These are phyloP conservation scores for Ammodytes dubius DNA, from an alignment of 2,113 vertebrate species.

Conservation along the genomic window DNA sequence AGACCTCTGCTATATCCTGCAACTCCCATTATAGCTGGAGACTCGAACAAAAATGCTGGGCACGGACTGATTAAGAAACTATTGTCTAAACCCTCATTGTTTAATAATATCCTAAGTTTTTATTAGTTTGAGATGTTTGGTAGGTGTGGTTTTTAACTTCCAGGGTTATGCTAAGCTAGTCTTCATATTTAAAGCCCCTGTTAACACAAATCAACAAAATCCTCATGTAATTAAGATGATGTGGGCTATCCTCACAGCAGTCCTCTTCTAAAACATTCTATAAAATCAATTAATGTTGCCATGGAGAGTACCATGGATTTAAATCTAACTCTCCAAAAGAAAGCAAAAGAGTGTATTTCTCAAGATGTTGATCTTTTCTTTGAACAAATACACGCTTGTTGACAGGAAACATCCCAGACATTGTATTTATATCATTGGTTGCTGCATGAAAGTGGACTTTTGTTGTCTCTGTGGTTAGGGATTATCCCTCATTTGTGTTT, in stretches of 20 bases:
- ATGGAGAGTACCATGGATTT: not conserved
- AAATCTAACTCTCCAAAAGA: not conserved
- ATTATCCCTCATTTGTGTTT: conserved; percentile 7
- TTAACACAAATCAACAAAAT: no score
- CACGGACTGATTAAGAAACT: no score
- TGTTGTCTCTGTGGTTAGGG: not conserved
- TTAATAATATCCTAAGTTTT: no score
- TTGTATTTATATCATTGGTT: not conserved
- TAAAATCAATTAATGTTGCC: no score
- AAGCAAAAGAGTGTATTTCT: not conserved
- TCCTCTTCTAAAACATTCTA: no score
- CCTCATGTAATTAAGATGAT: no score
- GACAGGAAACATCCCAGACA: not conserved
- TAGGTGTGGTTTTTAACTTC: no score
- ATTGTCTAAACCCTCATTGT: no score
- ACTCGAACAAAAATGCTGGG: not conserved
- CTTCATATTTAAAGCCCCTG: not conserved
- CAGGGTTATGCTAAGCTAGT: not conserved
- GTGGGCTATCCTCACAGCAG: no score
- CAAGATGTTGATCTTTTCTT: not conserved
- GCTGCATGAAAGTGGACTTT: not conserved
- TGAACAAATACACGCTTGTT: not conserved
- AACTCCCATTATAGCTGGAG: not conserved
- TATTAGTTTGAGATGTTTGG: no score
- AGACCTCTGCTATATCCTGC: not conserved